Evolutionary conservation across 2,888 invertebrate species (phyloP), one percentile per base, ranked within the genome.

Genomic region (Magallana nippona): DNA sequence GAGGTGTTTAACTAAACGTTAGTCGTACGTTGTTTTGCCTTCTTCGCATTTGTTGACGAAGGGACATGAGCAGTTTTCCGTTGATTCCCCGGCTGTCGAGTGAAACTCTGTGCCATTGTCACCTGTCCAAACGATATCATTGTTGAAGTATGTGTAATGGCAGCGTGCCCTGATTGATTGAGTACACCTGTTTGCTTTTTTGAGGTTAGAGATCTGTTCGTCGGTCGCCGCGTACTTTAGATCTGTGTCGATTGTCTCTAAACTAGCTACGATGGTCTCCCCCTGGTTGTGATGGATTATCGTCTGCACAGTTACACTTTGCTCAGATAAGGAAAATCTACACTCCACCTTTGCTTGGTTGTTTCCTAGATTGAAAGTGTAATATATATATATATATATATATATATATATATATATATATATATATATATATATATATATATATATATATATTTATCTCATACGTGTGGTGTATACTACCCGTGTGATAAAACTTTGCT

Each of bases 271-370:
- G 10, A 83, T 15, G 1, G 44, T 56, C 17, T 85, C 83, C 57
- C 85, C 86, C 11, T 82, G 5, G n/a, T 79, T 27, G 80, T 88
- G 88, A 19, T 88, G 88, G 15, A 88, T 27, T 1, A 87, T 22
- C 15, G 87, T 88, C 19, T 56, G 77, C 10, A 80, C 58, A 10
- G n/a, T 15, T 1, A 77, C 17, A 19, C 55, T 80, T 3, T 79
- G 32, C 11, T 15, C 44, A 17, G 83, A 58, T 55, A 60, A 44
- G 79, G 55, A n/a, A 79, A 88, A 88, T 71, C 58, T 63, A 78
- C 88, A 88, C 63, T 86, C 85, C 2, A 86, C 87, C 22, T 22
- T 78, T 1, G 85, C 79, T 10, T 82, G 79, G 10, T 44, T 84
- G 84, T 27, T 13, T 63, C 71, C 82, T 82, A 55, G 3, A 22